Evolutionary conservation across 2,113 vertebrate species (phyloP).

Genomic region (Aphelocoma coerulescens): DNA sequence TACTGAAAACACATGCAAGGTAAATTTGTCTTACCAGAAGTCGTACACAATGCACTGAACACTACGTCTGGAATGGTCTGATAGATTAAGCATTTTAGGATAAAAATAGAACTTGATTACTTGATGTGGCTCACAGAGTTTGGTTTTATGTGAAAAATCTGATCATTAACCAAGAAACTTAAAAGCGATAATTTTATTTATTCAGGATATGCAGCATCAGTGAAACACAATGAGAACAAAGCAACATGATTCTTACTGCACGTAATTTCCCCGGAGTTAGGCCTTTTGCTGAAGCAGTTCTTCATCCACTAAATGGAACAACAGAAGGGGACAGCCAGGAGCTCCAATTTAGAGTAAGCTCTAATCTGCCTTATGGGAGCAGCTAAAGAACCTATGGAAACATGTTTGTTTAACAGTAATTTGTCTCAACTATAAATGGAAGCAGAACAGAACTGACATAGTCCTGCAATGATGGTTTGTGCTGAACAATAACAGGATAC

Average conservation of each 20-base stretch:
- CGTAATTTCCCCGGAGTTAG: not conserved
- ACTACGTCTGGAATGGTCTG: not conserved
- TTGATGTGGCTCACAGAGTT: not conserved
- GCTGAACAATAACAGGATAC: constrained; percentile 61
- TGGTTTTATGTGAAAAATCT: not conserved
- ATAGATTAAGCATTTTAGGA: not conserved
- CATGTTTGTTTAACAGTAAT: constrained; percentile 26
- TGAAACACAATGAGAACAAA: not conserved
- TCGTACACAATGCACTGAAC: not conserved
- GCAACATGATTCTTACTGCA: not conserved
- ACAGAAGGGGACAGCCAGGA: not conserved
- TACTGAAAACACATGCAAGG: rapidly evolving
- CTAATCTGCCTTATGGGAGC: constrained; percentile 18
- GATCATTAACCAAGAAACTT: not conserved
- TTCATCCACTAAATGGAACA: constrained; percentile 1
- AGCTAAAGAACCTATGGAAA: constrained; percentile 46
- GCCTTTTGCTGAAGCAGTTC: not conserved
- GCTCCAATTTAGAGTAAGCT: not conserved
- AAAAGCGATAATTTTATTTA: not conserved
- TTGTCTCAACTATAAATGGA: constrained; percentile 48
- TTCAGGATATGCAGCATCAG: not conserved
- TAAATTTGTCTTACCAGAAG: not conserved
- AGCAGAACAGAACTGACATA: constrained; percentile 44
- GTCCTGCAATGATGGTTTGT: constrained; percentile 23
- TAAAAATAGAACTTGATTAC: not conserved